Base-by-base conservation (phyloP, 2,888 invertebrate genomes). In the Nipponacmea schrenckii region DNA sequence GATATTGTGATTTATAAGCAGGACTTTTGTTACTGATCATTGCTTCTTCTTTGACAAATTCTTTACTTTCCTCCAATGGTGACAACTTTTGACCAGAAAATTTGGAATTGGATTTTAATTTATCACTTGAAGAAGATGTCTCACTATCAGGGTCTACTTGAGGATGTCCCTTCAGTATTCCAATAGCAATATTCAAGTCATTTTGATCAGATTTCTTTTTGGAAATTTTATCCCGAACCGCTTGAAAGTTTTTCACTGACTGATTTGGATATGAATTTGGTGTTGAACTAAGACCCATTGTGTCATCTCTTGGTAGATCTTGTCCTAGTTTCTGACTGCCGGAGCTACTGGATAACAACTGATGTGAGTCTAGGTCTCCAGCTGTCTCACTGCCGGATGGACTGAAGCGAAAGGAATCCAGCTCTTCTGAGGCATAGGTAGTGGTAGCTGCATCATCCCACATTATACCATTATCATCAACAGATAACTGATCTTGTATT, bases 381-480 rank as follows among this genome's bases (percentile, higher is more conserved):
- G 76, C 75, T n/a, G 79, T 80, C 70, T 80, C 81, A 68, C 77
- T 79, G n/a, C 79, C 81, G 17, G 79, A 79, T 2, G 81, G 79
- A 65, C 79, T 79, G 5, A 79, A 69, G 66, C 79, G 73, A 70
- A 76, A 77, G 15, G 48, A 74, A 48, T 79, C 80, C 24, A 79
- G 66, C 44, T 79, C 79, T 31, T 79, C 79, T 20, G 79, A 78
- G 12, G 77, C 74, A 67, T 77, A 27, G 73, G 76, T 64, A 70
- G 67, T n/a, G 77, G 77, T 64, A 68, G 56, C 74, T 3, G 71
- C 73, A 20, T 75, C 70, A 10, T 81, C 83, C 83, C 83, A 84
- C 44, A 84, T 69, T 45, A 83, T 83, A 10, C 83, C 83, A 74
- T 83, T 78, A n/a, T 83, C 83, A 72, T 84, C 83, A 74, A 84